Percentiles rank a stretch among this genome's conserved stretches.
These are phyloP conservation scores for Eupelmus urozonus DNA, from an alignment of 2,888 invertebrate genomes.

Conservation along the genomic window DNA sequence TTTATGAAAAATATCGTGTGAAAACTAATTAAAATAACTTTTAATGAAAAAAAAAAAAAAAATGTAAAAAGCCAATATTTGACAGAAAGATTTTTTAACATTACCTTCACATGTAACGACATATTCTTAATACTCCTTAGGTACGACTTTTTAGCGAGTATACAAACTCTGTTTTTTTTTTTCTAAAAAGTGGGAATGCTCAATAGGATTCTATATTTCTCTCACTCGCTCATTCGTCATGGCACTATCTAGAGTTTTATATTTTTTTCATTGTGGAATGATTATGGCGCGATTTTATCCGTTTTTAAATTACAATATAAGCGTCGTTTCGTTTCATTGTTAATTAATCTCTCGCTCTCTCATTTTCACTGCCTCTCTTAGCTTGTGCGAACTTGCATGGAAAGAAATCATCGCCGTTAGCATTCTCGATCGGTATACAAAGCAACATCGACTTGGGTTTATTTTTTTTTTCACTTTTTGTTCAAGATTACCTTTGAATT, in stretches of 20 bases:
- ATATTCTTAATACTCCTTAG: constrained; percentile 56
- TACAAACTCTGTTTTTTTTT: constrained; percentile 33
- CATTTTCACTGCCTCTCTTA: constrained; percentile 36
- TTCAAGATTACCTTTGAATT: constrained; percentile 20
- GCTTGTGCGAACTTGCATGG: constrained; percentile 33
- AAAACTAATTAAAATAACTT: background rate
- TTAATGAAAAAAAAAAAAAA: constrained; percentile 41
- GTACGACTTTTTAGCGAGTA: constrained; percentile 51
- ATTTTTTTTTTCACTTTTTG: constrained; percentile 3
- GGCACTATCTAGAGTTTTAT: constrained; percentile 61
- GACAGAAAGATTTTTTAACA: constrained; percentile 4
- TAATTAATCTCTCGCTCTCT: constrained; percentile 51
- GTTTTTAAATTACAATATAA: constrained; percentile 59
- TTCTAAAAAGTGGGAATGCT: constrained; percentile 55
- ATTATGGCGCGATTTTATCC: constrained; percentile 60
- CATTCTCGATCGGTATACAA: constrained; percentile 37
- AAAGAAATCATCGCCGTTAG: constrained; percentile 42
- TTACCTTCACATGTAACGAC: constrained; percentile 46
- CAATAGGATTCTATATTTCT: constrained; percentile 49
- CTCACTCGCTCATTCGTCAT: constrained; percentile 43
- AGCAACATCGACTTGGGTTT: constrained; percentile 41
- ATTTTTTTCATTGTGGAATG: constrained; percentile 56
- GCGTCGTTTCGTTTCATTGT: constrained; percentile 60
- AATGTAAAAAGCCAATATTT: constrained; percentile 29
- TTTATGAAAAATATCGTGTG: background rate